Percentiles rank a stretch among this genome's conserved stretches.
Conservation (phyloP, 2,113 vertebrate species). For the Steatornis caripensis region DNA sequence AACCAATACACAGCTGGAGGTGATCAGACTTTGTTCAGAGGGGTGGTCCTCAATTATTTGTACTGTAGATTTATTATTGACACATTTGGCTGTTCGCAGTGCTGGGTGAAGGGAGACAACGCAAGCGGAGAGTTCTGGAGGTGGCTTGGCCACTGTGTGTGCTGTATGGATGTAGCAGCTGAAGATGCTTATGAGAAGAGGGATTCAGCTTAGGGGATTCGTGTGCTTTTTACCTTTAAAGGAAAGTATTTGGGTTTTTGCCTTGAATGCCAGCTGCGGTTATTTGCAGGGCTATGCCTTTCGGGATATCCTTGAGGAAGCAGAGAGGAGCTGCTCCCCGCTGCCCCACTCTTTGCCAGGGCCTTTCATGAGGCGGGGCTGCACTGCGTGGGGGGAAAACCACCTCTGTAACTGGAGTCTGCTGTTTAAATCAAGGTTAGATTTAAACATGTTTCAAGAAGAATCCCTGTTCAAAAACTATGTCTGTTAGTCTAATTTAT, state of each 20-base stretch:
- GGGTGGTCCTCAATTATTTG: not conserved
- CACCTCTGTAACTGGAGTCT: too few relatives aligned
- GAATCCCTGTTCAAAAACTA: fast-evolving
- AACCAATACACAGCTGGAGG: fast-evolving
- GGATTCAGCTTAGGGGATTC: too few relatives aligned
- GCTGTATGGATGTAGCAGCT: fast-evolving
- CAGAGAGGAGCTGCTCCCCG: not conserved
- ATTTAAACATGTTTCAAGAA: not conserved
- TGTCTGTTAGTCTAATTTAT: too few relatives aligned
- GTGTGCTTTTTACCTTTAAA: not conserved
- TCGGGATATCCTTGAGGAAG: not conserved
- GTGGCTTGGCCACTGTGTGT: fast-evolving
- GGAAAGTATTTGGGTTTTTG: not conserved
- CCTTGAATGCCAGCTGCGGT: not conserved
- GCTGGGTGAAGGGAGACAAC: not conserved
- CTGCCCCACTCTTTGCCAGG: fast-evolving
- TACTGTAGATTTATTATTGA: too few relatives aligned
- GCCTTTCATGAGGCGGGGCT: too few relatives aligned
- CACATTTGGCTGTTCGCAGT: not conserved
- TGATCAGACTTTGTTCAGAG: not conserved
- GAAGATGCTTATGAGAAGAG: fast-evolving
- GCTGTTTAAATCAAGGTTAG: not conserved
- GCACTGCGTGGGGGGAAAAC: too few relatives aligned
- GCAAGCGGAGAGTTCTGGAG: not conserved
- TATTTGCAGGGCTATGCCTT: not conserved